Base-by-base conservation (phyloP, 2,888 invertebrate species). In the Stenichneumon culpator region DNA sequence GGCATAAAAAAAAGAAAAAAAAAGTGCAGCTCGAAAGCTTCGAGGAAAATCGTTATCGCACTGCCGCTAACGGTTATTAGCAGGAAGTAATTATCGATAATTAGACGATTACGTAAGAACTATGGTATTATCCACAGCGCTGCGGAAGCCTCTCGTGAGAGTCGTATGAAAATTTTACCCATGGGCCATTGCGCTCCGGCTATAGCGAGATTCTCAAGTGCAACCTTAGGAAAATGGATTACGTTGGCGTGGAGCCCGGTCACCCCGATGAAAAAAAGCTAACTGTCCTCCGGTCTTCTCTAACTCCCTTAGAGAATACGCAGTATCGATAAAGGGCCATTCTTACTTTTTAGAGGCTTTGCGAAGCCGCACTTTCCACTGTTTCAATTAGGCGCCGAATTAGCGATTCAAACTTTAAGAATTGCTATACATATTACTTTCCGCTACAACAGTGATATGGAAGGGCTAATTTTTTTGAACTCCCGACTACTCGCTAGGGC, bases 51-150 rank as follows among this genome's bases (percentile, higher is more conserved):
- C 84, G 82, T 85, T 85, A 85, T 79, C 82, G 79, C 70, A 54
- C 44, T 54, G 54, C 81, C 78, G 63, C 82, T 85, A 85, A 85
- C 85, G 85, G 72, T 85, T 85, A 85, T 85, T 82, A 82, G 82
- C 60, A 57, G 57, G 44, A 85, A 85, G 82, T 82, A 85, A 82
- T 85, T 85, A 85, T 70, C 82, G 85, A 85, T 85, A 82, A 85
- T 85, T 85, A 85, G 85, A 36, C 82, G 79, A 75, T 85, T 79
- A 85, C 79, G 82, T 79, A 85, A 85, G 79, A 85, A 85, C 75
- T 75, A 82, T 82, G 82, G 78, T 77, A 82, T 82, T 79, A 82
- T 82, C 82, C 79, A 32, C 67, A 36, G 54, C 36, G 22, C 69
- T 74, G 57, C 74, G 50, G 25, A 47, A 74, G 65, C 74, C 63